These are phyloP conservation scores for Sarcophaga subvicina DNA, from an alignment of 2,888 invertebrate species.

Conservation along the genomic window DNA sequence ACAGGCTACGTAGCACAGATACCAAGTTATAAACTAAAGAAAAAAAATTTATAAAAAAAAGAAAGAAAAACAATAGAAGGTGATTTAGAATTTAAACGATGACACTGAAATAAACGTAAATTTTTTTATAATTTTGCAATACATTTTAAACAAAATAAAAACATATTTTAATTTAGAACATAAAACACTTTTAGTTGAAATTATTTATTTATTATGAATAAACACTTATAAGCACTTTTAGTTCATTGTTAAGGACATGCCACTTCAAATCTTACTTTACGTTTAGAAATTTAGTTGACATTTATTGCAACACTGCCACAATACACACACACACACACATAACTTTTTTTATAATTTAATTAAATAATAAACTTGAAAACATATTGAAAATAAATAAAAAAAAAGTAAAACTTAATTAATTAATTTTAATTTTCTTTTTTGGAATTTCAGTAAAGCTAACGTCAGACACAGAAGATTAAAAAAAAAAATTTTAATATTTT, in stretches of 20 bases:
- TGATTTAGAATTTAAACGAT: conserved; percentile 39
- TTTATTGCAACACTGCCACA: too few relatives aligned
- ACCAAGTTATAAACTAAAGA: conserved; percentile 54
- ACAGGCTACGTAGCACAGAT: conserved; percentile 52
- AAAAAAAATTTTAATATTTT: conserved; percentile 16
- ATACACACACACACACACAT: too few relatives aligned
- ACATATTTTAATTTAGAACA: background rate
- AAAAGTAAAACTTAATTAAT: too few relatives aligned
- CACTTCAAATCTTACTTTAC: background rate
- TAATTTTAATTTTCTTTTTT: conserved; percentile 4
- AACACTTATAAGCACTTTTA: conserved; percentile 27
- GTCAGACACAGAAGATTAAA: conserved; percentile 63
- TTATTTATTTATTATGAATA: background rate
- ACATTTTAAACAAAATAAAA: too few relatives aligned
- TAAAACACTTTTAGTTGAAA: background rate
- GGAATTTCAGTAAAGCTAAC: conserved; percentile 66
- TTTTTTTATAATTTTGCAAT: background rate
- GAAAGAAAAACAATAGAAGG: conserved; percentile 19
- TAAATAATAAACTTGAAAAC: too few relatives aligned
- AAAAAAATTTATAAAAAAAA: conserved; percentile 2
- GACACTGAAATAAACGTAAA: conserved; percentile 15
- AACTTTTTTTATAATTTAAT: too few relatives aligned
- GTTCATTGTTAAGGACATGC: too few relatives aligned
- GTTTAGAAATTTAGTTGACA: conserved; percentile 48
- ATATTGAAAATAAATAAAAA: too few relatives aligned